Evolutionary conservation across 2,797 vertebrate species (phyloP).

Genomic region (Aratinga solstitialis): DNA sequence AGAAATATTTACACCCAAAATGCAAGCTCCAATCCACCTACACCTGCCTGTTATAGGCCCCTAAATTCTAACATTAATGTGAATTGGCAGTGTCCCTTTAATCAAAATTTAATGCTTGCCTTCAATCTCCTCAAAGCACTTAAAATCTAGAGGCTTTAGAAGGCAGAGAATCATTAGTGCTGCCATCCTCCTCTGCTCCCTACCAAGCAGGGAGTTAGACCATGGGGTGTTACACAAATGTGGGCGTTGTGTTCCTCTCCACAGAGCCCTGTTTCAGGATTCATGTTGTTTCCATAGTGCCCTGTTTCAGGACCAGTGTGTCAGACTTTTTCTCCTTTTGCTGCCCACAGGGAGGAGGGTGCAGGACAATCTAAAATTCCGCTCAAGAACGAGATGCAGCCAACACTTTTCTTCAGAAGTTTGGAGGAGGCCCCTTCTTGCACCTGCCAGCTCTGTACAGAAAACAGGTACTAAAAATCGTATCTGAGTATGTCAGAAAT

Average conservation of each 20-base stretch:
- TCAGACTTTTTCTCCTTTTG: background rate
- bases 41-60: background rate
- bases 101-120: slow-evolving; percentile 59
- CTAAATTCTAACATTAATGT: background rate
- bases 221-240: background rate
- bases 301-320: background rate
- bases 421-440: background rate
- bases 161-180: slow-evolving; percentile 10
- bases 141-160: slow-evolving; percentile 18
- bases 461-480: background rate
- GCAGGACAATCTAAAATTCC: background rate
- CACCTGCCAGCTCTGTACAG: background rate
- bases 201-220: background rate
- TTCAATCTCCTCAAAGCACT: slow-evolving; percentile 38
- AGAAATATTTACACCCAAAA: background rate
- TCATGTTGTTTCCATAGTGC: background rate
- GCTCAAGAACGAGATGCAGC: background rate
- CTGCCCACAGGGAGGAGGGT: background rate
- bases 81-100: slow-evolving; percentile 50
- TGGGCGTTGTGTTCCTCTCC: background rate
- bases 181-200: background rate
- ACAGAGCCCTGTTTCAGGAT: background rate
- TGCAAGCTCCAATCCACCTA: background rate
- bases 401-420: background rate
- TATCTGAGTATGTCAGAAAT: background rate